A percentile compares a stretch with the other conserved stretches of the same genome.
Conservation (phyloP, 2,888 invertebrate genomes). For the Acheta domesticus region DNA sequence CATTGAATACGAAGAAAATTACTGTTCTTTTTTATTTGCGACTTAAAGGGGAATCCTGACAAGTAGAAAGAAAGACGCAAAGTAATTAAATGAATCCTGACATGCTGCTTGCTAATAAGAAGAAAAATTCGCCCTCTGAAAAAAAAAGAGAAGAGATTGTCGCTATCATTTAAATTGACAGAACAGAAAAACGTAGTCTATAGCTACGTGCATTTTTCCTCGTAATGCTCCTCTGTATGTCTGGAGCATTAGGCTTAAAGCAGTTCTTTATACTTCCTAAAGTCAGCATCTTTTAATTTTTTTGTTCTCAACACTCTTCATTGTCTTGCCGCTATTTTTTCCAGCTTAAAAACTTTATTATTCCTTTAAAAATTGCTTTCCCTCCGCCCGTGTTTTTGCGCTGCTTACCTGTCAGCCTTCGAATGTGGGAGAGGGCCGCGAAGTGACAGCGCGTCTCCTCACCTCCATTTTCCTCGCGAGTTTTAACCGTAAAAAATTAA, state of each 20-base stretch:
- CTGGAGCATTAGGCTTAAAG: background rate
- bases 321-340: constrained; percentile 3
- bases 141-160: background rate
- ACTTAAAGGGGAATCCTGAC: background rate
- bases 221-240: background rate
- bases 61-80: background rate
- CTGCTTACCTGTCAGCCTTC: constrained; percentile 10
- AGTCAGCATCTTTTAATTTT: constrained; percentile 8
- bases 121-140: background rate
- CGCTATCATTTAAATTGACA: constrained; percentile 18
- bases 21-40: background rate
- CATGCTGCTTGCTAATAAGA: background rate
- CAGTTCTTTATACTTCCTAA: constrained; percentile 1
- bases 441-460: background rate
- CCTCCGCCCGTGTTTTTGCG: background rate
- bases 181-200: constrained; percentile 5
- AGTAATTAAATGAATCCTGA: constrained; percentile 18
- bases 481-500: background rate
- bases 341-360: constrained; percentile 4
- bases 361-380: constrained; percentile 1
- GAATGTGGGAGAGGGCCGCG: background rate
- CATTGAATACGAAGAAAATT: background rate
- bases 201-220: background rate
- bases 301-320: constrained; percentile 18
- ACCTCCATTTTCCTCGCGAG: background rate